These are phyloP conservation scores for Rhipidura dahli DNA, from an alignment of 2,113 vertebrate species.

Conservation along the genomic window DNA sequence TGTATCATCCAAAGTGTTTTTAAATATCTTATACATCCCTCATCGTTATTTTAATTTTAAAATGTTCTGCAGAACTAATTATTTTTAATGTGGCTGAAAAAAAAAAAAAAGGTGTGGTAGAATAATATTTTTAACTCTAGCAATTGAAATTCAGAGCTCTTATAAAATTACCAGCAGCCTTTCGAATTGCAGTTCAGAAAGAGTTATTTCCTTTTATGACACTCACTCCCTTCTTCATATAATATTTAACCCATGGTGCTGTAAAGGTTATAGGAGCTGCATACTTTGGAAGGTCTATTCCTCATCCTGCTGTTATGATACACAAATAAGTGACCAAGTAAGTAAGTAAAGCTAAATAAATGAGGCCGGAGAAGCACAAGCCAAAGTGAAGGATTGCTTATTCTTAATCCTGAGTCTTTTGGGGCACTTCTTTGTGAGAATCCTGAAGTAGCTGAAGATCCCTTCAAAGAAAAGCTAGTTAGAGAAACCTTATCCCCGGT, in stretches of 20 bases:
- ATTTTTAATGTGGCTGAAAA: constrained; percentile 7
- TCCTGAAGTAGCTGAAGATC: constrained; percentile 29
- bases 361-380: constrained; percentile 5
- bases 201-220: constrained; percentile 26
- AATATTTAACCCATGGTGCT: constrained; percentile 7
- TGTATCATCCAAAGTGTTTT: constrained; percentile 8
- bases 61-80: constrained; percentile 38
- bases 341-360: constrained; percentile 42
- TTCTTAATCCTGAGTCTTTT: constrained; percentile 57
- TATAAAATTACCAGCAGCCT: neutral
- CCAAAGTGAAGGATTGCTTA: neutral
- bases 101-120: neutral
- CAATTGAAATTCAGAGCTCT: constrained; percentile 5
- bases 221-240: constrained; percentile 18
- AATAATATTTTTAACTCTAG: constrained; percentile 48
- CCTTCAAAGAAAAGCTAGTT: constrained; percentile 61
- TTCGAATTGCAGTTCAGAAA: constrained; percentile 25
- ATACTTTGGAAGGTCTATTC: constrained; percentile 21
- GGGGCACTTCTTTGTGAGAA: constrained; percentile 41
- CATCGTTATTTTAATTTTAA: constrained; percentile 24
- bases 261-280: neutral
- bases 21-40: neutral
- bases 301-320: neutral
- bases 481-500: neutral
- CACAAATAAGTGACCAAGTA: constrained; percentile 6